Conservation (phyloP, 2,113 vertebrate genomes). For the Hiodon alosoides region DNA sequence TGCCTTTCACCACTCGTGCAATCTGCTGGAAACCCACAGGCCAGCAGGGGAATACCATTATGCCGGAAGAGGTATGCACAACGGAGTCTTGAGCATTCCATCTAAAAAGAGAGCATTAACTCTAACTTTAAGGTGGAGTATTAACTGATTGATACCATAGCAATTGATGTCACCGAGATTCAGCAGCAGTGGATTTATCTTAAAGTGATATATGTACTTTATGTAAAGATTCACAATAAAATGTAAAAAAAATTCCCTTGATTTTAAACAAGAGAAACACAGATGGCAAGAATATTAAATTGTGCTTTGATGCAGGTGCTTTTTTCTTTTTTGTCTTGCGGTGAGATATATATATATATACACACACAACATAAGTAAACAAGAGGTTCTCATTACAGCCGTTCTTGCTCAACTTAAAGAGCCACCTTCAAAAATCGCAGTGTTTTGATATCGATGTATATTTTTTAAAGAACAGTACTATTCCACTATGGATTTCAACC, state of each 20-base stretch:
- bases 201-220: not conserved
- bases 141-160: not conserved
- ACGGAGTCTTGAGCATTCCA: not conserved
- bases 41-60: not conserved
- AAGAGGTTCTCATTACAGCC: too few species aligned
- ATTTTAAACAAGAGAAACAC: not conserved
- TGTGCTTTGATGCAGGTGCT: too few species aligned
- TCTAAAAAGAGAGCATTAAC: constrained; percentile 5
- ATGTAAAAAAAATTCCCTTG: not conserved
- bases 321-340: too few species aligned
- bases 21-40: not conserved
- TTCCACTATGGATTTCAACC: not conserved
- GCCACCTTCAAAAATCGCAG: too few species aligned
- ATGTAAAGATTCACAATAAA: not conserved
- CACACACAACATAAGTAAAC: too few species aligned
- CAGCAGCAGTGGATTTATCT: not conserved
- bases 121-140: not conserved
- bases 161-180: constrained; percentile 3
- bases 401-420: too few species aligned
- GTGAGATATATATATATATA: too few species aligned
- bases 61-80: not conserved
- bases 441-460: too few species aligned
- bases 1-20: not conserved
- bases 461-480: not conserved
- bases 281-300: not conserved